Evolutionary conservation across 2,113 vertebrate genomes (phyloP).

Genomic region (Cavia aperea): DNA sequence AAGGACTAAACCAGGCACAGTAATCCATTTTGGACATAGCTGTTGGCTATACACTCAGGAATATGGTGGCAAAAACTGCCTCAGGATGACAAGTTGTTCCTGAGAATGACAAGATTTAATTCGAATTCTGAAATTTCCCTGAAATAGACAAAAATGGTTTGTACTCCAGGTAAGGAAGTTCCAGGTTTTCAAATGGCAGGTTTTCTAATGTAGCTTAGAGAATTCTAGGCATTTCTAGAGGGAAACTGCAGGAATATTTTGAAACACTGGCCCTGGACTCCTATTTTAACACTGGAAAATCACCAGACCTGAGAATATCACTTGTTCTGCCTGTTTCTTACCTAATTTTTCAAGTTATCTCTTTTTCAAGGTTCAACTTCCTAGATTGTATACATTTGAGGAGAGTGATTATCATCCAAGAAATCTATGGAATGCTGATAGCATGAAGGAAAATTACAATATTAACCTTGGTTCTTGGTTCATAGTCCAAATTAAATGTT

Average conservation of each 20-base stretch:
- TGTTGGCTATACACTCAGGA: neutral
- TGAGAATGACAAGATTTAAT: neutral
- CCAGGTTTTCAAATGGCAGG: neutral
- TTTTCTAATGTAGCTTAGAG: constrained; percentile 10
- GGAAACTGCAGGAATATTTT: neutral
- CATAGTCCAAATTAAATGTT: constrained; percentile 10
- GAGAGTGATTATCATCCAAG: neutral
- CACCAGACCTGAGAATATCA: neutral
- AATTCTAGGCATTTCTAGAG: neutral
- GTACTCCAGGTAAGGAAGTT: neutral
- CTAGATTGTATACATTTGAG: neutral
- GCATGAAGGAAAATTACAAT: neutral
- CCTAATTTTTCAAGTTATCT: neutral
- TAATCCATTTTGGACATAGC: neutral
- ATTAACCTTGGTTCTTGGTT: neutral
- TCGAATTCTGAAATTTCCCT: neutral
- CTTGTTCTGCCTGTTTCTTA: neutral
- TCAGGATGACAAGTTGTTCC: neutral
- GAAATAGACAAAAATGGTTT: neutral
- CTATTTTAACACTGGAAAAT: neutral
- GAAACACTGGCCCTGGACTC: neutral
- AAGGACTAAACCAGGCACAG: constrained; percentile 5
- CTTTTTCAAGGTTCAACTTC: constrained; percentile 38
- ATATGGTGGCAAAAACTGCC: neutral
- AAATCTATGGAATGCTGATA: neutral